Evolutionary conservation across 2,888 invertebrate species (phyloP).

Genomic region (Mimumesa dahlbomi): DNA sequence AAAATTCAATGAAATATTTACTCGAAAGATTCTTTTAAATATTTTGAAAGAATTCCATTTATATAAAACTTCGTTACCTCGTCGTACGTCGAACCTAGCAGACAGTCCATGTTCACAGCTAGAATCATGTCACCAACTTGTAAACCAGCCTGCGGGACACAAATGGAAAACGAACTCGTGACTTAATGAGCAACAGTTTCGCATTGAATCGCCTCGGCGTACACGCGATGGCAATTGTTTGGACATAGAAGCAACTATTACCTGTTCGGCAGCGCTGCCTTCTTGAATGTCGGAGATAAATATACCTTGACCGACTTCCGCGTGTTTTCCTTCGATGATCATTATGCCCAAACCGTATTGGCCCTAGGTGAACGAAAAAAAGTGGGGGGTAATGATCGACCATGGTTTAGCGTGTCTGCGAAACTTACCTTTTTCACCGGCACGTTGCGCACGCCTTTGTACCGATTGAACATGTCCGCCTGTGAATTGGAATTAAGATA

Average conservation of each 20-base stretch:
- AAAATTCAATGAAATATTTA: no score
- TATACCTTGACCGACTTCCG: constrained; percentile 94
- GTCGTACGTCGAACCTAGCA: constrained; percentile 93
- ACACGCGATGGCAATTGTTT: neutral
- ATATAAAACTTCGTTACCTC: no score
- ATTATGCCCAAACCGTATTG: constrained; percentile 93
- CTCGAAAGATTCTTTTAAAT: no score
- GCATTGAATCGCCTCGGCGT: constrained; percentile 7
- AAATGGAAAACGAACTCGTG: neutral
- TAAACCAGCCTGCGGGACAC: constrained; percentile 88
- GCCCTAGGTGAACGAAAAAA: constrained; percentile 81
- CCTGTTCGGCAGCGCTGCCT: constrained; percentile 93
- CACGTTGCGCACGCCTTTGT: constrained; percentile 90
- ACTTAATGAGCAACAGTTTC: neutral
- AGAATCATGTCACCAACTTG: constrained; percentile 98
- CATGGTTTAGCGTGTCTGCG: neutral
- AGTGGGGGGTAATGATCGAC: constrained; percentile 5
- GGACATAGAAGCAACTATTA: constrained; percentile 76
- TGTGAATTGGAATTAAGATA: constrained; percentile 11
- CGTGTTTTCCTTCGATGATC: constrained; percentile 97
- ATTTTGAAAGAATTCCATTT: no score
- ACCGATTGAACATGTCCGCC: constrained; percentile 75
- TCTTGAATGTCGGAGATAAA: constrained; percentile 96
- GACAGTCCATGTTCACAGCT: constrained; percentile 95
- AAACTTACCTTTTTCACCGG: constrained; percentile 90